These are phyloP conservation scores for Papilio helenus DNA, from an alignment of 1,140 invertebrate genomes.

Conservation along the genomic window DNA sequence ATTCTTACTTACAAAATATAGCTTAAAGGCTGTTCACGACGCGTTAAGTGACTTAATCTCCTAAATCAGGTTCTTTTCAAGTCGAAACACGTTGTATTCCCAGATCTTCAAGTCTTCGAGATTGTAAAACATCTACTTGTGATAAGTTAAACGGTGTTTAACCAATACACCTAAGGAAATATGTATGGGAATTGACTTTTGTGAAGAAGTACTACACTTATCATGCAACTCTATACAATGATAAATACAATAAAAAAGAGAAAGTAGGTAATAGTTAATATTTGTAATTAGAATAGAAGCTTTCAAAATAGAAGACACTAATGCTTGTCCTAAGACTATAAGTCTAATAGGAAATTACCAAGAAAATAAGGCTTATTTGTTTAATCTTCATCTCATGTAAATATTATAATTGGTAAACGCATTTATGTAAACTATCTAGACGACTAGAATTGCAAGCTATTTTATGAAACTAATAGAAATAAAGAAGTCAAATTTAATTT, in stretches of 20 bases:
- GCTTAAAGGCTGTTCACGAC: slow-evolving; percentile 18
- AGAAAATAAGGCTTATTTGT: no score
- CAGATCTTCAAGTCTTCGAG: neutral
- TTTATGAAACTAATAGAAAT: neutral
- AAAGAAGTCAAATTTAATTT: neutral
- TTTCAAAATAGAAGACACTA: no score
- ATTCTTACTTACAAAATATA: neutral
- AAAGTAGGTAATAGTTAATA: no score
- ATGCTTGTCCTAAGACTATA: no score
- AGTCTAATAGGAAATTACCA: no score
- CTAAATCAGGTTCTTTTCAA: neutral
- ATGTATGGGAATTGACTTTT: no score
- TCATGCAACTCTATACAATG: no score
- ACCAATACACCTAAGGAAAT: neutral
- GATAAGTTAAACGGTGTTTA: neutral
- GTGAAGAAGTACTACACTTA: no score
- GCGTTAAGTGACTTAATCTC: slow-evolving; percentile 1
- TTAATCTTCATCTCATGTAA: no score
- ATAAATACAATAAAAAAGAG: no score
- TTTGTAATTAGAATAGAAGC: no score
- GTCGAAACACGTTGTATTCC: neutral
- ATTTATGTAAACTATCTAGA: neutral
- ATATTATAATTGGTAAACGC: no score
- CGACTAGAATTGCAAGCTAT: neutral
- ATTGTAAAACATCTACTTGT: neutral